These are phyloP conservation scores for Oxygymnocypris stewartii DNA, from an alignment of 2,113 vertebrate genomes.

Conservation along the genomic window DNA sequence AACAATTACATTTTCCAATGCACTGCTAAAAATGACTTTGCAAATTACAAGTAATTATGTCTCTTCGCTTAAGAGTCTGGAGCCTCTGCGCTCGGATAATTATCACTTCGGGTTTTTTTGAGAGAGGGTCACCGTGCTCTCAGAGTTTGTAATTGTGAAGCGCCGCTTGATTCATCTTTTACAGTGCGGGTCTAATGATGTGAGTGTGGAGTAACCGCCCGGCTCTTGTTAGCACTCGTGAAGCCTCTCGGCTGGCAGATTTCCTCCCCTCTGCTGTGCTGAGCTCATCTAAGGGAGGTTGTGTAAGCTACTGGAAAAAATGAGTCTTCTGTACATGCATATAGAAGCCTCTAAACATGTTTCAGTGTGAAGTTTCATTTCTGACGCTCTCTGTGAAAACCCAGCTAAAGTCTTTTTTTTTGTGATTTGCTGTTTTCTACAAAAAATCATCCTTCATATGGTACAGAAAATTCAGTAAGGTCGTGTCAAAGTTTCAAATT, in stretches of 20 bases:
- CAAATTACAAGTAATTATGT: constrained; percentile 11
- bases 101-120: background rate
- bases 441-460: too few relatives aligned
- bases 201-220: background rate
- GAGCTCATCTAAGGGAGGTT: background rate
- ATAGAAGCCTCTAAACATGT: background rate
- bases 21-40: background rate
- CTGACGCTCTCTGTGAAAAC: too few relatives aligned
- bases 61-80: background rate
- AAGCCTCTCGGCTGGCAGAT: background rate
- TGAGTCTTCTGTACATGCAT: background rate
- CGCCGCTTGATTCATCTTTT: background rate
- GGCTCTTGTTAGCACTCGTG: constrained; percentile 5
- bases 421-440: too few relatives aligned
- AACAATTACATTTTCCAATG: background rate
- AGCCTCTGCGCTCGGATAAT: background rate
- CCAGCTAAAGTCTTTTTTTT: too few relatives aligned
- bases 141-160: constrained; percentile 10
- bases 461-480: too few relatives aligned
- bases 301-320: background rate
- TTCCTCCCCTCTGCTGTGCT: too few relatives aligned
- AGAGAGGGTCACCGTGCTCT: constrained; percentile 17
- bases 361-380: background rate
- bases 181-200: constrained; percentile 7
- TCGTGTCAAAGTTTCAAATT: too few relatives aligned